Conservation (phyloP, 2,113 vertebrate genomes). For the Periophthalmus modestus region DNA sequence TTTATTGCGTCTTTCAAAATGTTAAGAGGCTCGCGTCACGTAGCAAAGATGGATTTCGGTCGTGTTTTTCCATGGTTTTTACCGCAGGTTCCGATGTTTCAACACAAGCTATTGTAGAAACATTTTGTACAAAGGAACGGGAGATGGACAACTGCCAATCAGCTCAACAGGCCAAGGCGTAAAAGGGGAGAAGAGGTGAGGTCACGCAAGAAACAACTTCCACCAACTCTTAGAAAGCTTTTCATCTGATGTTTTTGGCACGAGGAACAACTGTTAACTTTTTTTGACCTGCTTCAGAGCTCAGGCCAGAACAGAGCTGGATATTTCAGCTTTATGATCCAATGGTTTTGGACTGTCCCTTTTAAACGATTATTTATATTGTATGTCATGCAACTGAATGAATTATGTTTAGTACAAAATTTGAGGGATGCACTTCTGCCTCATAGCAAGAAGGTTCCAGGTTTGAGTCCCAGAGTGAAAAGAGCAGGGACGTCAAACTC, state of each 20-base stretch:
- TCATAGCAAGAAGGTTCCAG: neutral
- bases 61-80: slow-evolving; percentile 7
- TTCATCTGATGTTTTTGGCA: neutral
- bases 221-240: neutral
- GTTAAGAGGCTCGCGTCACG: neutral
- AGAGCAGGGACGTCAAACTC: too few species aligned
- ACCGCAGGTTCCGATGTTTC: neutral
- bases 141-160: slow-evolving; percentile 5
- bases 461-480: neutral
- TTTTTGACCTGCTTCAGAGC: too few species aligned
- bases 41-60: slow-evolving; percentile 22
- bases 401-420: neutral
- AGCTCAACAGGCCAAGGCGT: neutral
- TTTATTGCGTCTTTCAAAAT: slow-evolving; percentile 46
- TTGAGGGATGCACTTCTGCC: neutral
- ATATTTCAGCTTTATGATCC: too few species aligned
- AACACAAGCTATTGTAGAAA: neutral
- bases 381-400: neutral
- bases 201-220: neutral
- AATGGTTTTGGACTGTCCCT: too few species aligned
- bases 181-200: neutral
- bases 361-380: neutral
- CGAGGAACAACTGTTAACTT: too few species aligned
- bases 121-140: neutral
- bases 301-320: too few species aligned